Evolutionary conservation across 2,113 vertebrate genomes (phyloP), one percentile per base, ranked within the genome.

Genomic region (Nothobranchius furzeri): DNA sequence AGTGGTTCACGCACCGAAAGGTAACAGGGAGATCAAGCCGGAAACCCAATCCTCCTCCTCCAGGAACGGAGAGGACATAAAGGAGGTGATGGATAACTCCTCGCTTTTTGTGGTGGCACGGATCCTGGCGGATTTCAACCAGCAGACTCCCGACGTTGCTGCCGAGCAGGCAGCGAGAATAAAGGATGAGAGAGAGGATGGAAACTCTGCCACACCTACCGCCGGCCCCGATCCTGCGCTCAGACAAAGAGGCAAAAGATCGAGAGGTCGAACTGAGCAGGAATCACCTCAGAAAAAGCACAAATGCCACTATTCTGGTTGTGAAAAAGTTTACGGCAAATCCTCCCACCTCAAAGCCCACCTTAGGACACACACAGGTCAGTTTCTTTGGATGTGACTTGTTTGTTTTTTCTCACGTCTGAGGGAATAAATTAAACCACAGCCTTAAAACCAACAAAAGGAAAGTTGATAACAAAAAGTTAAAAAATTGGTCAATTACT

Each of bases 301-400:
- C 95, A 98, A 95, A 94, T 99, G 97, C 93, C 94, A 96, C 93
- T 99, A 97, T 92, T 93, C 93, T 88, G 97, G 97, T 78, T 99
- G 97, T 75, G 97, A 98, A 94, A 99, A 99, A 95, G 95, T 99
- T 95, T 99, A 98, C 91, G 96, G 96, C 92, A 99, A 99, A 94
- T 98, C 96, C 57, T 99, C 97, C 89, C 97, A 99, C 87, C 96
- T 98, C 92, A 99, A 98, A 95, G 97, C 97, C 90, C 97, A 99
- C 87, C 95, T 98, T 92, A 95, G 97, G 94, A 98, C 97, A 91
- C 97, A 99, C 76, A 99, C 97, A 98, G 97, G 97, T 99, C 94
- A 98, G 97, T 98, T 87, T 78, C 15, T n/a, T n/a, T 15, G 3
- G 55, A 49, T 52, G 45, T 6, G 58, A 75, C 68, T 61, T 80